phyloP scores from a whole-genome alignment of 2,113 vertebrate species.

The Alectura lathami region DNA sequence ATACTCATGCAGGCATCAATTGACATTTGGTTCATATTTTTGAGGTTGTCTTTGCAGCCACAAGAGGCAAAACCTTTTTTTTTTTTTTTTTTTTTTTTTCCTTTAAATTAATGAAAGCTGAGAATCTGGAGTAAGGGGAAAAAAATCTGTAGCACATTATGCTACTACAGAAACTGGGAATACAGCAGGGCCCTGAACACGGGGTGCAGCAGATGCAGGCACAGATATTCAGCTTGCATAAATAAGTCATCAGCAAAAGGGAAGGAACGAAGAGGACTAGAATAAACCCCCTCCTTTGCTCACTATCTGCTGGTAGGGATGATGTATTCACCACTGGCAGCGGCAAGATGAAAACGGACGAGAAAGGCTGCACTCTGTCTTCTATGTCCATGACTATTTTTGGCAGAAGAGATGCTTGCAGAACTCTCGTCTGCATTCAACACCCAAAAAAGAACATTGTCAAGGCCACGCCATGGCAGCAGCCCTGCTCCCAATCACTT shows the following conservation, averaged over 20 bases:
- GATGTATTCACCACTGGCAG: not conserved
- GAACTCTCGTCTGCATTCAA: not conserved
- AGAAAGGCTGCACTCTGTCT: not conserved
- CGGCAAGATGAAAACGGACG: not conserved
- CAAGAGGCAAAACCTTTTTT: not conserved
- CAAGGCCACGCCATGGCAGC: not conserved
- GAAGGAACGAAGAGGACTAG: not conserved
- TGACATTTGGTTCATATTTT: constrained; percentile 49
- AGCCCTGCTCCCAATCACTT: not conserved
- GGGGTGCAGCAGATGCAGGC: not conserved
- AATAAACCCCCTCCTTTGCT: not conserved
- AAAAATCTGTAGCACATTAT: not conserved
- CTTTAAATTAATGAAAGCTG: constrained; percentile 22
- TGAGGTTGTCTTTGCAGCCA: constrained; percentile 35
- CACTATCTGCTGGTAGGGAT: not conserved
- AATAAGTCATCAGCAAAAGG: not conserved
- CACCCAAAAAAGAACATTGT: not conserved
- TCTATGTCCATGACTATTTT: not conserved
- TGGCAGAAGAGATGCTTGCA: not conserved
- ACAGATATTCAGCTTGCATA: not conserved
- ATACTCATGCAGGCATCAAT: not conserved
- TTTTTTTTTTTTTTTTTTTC: not conserved
- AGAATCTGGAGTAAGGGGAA: not conserved
- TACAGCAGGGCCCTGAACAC: not conserved
- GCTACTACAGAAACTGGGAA: not conserved